These are phyloP conservation scores for Nyctibius grandis DNA, from an alignment of 2,797 vertebrate genomes.

Conservation along the genomic window DNA sequence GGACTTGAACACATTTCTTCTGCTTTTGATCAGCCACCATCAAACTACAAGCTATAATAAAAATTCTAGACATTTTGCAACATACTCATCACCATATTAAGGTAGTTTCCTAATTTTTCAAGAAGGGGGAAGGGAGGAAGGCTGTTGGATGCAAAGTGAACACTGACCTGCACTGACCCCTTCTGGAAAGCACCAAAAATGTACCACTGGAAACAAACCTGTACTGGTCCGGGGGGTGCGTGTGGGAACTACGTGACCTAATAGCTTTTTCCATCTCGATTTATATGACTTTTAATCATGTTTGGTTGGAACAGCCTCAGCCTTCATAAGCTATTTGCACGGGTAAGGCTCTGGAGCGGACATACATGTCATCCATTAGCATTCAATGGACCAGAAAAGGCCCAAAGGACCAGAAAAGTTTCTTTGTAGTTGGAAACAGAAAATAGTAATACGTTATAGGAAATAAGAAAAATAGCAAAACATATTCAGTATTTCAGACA, in stretches of 20 bases:
- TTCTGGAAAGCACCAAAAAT: conserved; percentile 67
- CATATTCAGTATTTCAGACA: not conserved
- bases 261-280: conserved; percentile 44
- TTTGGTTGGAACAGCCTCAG: conserved; percentile 29
- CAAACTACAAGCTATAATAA: not conserved
- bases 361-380: conserved; percentile 1
- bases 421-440: conserved; percentile 27
- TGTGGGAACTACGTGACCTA: conserved; percentile 56
- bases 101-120: not conserved
- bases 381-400: not conserved
- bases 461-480: not conserved
- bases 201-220: conserved; percentile 51
- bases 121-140: not conserved
- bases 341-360: conserved; percentile 22
- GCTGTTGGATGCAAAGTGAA: conserved; percentile 26
- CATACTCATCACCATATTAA: not conserved
- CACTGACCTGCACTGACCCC: conserved; percentile 59
- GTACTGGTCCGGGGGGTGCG: not conserved
- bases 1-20: not conserved
- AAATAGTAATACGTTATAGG: not conserved
- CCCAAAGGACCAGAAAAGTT: not conserved
- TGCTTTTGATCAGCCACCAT: not conserved
- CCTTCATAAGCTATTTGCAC: conserved; percentile 23
- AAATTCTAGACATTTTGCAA: not conserved
- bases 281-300: conserved; percentile 39